These are phyloP conservation scores for Setipinna tenuifilis DNA, from an alignment of 2,797 vertebrate genomes.

Conservation along the genomic window DNA sequence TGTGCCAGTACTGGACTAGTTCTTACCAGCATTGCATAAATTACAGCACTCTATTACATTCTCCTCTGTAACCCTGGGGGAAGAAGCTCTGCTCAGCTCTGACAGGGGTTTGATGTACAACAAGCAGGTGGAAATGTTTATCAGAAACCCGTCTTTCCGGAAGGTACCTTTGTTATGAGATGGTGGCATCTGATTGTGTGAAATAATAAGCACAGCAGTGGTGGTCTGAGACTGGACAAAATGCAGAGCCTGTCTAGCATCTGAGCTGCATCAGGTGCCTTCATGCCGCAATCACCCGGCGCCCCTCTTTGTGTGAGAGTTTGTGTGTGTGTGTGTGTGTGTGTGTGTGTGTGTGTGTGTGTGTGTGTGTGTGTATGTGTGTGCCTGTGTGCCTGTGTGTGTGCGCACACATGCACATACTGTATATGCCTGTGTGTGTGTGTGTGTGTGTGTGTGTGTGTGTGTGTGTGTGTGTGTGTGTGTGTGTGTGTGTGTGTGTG, in stretches of 20 bases:
- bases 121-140: background rate
- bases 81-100: background rate
- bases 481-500: constrained; percentile 15
- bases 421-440: background rate
- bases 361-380: constrained; percentile 25
- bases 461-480: background rate
- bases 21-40: background rate
- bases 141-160: background rate
- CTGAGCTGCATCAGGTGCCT: background rate
- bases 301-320: background rate
- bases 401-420: too few relatives aligned
- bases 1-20: background rate
- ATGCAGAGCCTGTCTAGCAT: background rate
- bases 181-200: background rate
- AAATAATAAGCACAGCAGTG: background rate
- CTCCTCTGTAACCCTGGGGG: background rate
- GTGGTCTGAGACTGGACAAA: background rate
- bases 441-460: background rate
- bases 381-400: background rate
- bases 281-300: background rate
- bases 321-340: background rate
- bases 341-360: constrained; percentile 13
- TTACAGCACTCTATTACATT: background rate
- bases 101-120: background rate
- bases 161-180: background rate